phyloP scores from a whole-genome alignment of 2,797 vertebrate genomes.

The Acanthis flammea region DNA sequence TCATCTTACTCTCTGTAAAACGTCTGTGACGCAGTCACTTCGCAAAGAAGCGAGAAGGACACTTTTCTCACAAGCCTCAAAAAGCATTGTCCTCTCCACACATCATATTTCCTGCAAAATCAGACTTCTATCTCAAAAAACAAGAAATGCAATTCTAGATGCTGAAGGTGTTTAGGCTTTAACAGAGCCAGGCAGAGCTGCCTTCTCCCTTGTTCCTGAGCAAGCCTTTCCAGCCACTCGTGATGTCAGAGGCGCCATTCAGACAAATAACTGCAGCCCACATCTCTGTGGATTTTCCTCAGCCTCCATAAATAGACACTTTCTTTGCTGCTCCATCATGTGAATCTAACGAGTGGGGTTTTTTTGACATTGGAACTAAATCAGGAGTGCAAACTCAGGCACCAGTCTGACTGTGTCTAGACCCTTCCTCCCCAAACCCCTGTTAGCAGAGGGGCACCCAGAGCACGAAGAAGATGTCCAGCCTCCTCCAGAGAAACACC shows the following conservation, averaged over 20 bases:
- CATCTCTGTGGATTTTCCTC: neutral
- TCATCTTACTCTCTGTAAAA: neutral
- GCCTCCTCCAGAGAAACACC: neutral
- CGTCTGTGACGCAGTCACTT: neutral
- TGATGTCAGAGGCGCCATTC: conserved; percentile 17
- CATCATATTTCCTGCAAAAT: neutral
- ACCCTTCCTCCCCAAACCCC: neutral
- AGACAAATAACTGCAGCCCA: conserved; percentile 7
- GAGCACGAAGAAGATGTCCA: neutral
- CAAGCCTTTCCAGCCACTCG: neutral
- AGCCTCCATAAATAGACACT: conserved; percentile 25
- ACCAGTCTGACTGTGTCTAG: neutral
- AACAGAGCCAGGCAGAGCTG: neutral
- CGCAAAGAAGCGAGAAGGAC: neutral
- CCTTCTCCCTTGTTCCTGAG: neutral
- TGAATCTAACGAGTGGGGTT: neutral
- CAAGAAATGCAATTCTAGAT: neutral
- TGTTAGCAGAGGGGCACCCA: neutral
- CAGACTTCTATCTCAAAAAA: neutral
- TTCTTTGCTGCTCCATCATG: conserved; percentile 30
- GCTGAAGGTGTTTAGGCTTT: neutral
- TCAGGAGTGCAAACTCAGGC: neutral
- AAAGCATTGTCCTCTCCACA: neutral
- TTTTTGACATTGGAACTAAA: neutral
- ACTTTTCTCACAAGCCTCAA: neutral